Percentiles rank a stretch among this genome's conserved stretches.
Evolutionary conservation across 2,797 vertebrate genomes (phyloP).

Genomic region (Spondyliosoma cantharus): DNA sequence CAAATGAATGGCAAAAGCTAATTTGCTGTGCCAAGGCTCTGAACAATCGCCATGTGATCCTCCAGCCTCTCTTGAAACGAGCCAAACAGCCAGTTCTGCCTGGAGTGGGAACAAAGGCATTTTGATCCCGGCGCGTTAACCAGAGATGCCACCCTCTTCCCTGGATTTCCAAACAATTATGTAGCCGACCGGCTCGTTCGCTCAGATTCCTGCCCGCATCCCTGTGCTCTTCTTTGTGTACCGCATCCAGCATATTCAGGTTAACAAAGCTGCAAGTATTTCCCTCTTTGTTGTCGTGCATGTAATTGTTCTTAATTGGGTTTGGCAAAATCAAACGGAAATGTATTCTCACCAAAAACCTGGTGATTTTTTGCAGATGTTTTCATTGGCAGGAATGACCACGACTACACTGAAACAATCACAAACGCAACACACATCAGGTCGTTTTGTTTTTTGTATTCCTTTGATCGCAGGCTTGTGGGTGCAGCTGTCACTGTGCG

Average conservation of each 20-base stretch:
- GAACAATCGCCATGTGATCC: constrained; percentile 61
- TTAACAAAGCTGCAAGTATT: constrained; percentile 51
- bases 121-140: constrained; percentile 65
- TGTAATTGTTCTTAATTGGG: constrained; percentile 64
- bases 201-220: constrained; percentile 50
- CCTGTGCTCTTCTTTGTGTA: constrained; percentile 42
- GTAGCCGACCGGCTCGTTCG: constrained; percentile 50
- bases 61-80: constrained; percentile 58
- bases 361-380: constrained; percentile 50
- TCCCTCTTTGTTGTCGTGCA: constrained; percentile 44
- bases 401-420: constrained; percentile 26
- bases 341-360: constrained; percentile 37
- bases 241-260: constrained; percentile 34
- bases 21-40: constrained; percentile 65
- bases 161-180: constrained; percentile 67
- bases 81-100: constrained; percentile 63
- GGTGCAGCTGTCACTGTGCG: constrained; percentile 20
- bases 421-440: constrained; percentile 18
- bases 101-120: constrained; percentile 73
- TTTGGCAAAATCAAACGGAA: constrained; percentile 46
- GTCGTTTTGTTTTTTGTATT: constrained; percentile 7
- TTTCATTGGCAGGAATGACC: constrained; percentile 44
- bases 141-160: constrained; percentile 55
- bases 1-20: constrained; percentile 71
- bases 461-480: constrained; percentile 34